Conservation (phyloP, 2,113 vertebrate genomes). For the Megalops atlanticus region DNA sequence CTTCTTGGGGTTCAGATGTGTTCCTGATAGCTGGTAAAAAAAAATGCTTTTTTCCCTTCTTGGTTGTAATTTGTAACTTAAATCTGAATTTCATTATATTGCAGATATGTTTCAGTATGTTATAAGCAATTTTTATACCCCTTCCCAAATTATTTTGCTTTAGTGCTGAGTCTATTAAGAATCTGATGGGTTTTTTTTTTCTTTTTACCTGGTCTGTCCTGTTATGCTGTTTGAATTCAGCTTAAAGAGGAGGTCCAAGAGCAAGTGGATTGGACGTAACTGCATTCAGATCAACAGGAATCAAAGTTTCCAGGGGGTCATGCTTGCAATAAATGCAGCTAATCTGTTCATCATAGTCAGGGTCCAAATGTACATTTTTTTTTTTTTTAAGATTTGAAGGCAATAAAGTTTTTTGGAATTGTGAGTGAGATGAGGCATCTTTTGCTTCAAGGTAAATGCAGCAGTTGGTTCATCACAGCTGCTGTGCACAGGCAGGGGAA, state of each 20-base stretch:
- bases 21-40: conserved; percentile 39
- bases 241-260: not conserved
- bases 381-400: conserved; percentile 37
- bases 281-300: not conserved
- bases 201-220: conserved; percentile 34
- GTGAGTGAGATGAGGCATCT: conserved; percentile 37
- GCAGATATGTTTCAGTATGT: conserved; percentile 30
- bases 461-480: conserved; percentile 44
- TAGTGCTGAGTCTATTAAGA: not conserved
- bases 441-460: conserved; percentile 41
- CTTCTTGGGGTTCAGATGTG: conserved; percentile 3
- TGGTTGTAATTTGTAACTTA: conserved; percentile 53
- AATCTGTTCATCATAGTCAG: conserved; percentile 49
- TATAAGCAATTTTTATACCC: conserved; percentile 44
- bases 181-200: not conserved
- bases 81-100: conserved; percentile 40
- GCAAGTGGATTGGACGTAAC: conserved; percentile 10
- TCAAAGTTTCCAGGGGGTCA: conserved; percentile 38
- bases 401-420: conserved; percentile 35
- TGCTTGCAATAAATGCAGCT: conserved; percentile 65
- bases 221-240: conserved; percentile 30
- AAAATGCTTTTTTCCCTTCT: conserved; percentile 51
- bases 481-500: not conserved
- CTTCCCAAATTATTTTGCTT: conserved; percentile 8
- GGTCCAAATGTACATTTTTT: conserved; percentile 54